A percentile compares a stretch with the other conserved stretches of the same genome.
These are phyloP conservation scores for Pholis gunnellus DNA, from an alignment of 2,113 vertebrate species.

Conservation along the genomic window DNA sequence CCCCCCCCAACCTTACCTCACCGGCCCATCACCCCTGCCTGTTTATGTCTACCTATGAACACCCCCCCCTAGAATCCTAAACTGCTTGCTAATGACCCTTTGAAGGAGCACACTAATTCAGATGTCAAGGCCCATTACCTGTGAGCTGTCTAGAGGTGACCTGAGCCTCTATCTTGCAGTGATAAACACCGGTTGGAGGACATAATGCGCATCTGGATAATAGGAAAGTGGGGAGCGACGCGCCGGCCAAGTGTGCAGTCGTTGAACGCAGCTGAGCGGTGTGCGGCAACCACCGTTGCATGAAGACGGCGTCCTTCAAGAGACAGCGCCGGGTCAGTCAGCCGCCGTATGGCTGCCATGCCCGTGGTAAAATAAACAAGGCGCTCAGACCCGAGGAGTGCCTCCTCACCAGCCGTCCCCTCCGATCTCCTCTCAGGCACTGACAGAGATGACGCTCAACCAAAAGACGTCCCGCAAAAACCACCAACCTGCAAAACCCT, in stretches of 20 bases:
- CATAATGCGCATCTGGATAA: conserved; percentile 74
- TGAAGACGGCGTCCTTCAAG: conserved; percentile 71
- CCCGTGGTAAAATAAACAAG: conserved; percentile 64
- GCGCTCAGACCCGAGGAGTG: conserved; percentile 30
- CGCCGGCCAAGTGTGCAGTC: conserved; percentile 52
- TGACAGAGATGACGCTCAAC: conserved; percentile 40
- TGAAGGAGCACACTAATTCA: conserved; percentile 72
- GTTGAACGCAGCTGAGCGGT: conserved; percentile 1
- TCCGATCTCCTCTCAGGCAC: conserved; percentile 56
- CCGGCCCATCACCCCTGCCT: conserved; percentile 30
- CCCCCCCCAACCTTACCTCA: background rate
- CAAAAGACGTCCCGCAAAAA: conserved; percentile 14
- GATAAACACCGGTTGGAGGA: conserved; percentile 68
- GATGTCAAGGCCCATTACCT: conserved; percentile 80
- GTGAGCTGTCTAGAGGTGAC: conserved; percentile 73
- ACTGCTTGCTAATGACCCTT: conserved; percentile 71
- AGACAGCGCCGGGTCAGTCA: conserved; percentile 57
- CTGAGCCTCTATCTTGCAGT: conserved; percentile 55
- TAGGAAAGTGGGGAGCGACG: conserved; percentile 44
- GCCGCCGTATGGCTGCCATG: conserved; percentile 54
- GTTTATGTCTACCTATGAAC: conserved; percentile 56
- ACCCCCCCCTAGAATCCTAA: conserved; percentile 59
- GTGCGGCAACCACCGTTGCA: conserved; percentile 44
- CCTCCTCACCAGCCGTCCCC: conserved; percentile 49
- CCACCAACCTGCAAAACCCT: background rate